Base-by-base conservation (phyloP, 2,888 invertebrate genomes). In the Mechanitis mazaeus region DNA sequence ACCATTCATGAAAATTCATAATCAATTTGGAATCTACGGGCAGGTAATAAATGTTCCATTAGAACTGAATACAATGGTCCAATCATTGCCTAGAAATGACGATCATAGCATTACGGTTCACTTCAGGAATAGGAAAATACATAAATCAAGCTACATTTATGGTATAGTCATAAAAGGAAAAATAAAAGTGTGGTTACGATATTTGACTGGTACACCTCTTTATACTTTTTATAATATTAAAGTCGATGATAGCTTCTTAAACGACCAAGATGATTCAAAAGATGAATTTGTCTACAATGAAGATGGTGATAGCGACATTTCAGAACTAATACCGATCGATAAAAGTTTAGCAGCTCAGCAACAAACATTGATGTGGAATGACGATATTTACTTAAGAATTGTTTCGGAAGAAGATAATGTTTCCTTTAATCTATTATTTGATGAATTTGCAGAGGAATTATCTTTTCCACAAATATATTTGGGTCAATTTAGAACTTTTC, bases 21-120 rank as follows among this genome's bases (percentile, higher is more conserved):
- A 74, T 64, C 70, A 72, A 31, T 65, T 60, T 47, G 71, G 73
- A 31, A 75, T 75, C 59, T 70, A 66, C 46, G 75, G 73, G 2
- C 75, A 76, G 57, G 61, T 75, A 28, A 74, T 77, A 56, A 75
- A 77, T 73, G 69, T 75, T 55, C 75, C 76, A 53, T 65, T 74
- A 1, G 63, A 65, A 61, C 69, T 71, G 35, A 60, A 75, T 69
- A 72, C 70, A 63, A 75, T 75, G 72, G 70, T 75, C 50, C 68
- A 67, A 33, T 56, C 55, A 58, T 64, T 75, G 53, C 74, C 75
- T 60, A 67, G 76, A 67, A 56, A 73, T 35, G 75, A 71, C 59
- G 72, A 70, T 54, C 61, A 69, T 65, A 69, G 66, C 50, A 56
- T 73, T 60, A 62, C 69, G 61, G 70, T 71, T 9, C 68, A 75